Conservation (phyloP, 2,888 invertebrate genomes). For the Synanthedon vespiformis region DNA sequence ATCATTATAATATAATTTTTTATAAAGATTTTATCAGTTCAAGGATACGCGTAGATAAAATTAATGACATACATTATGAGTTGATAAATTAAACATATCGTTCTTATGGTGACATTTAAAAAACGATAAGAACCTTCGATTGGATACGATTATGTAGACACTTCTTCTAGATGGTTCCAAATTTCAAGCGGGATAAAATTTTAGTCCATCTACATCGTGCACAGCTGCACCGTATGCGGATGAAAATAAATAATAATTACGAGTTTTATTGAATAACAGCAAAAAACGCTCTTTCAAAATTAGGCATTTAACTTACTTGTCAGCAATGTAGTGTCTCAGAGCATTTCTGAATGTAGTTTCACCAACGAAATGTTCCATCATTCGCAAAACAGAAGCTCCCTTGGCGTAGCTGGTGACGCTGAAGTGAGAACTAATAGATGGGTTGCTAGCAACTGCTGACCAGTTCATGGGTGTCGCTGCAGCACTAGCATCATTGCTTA, state of each 20-base stretch:
- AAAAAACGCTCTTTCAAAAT: background rate
- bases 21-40: background rate
- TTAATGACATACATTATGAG: too few relatives aligned
- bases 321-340: conserved; percentile 67
- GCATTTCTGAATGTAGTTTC: conserved; percentile 64
- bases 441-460: conserved; percentile 61
- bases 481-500: conserved; percentile 67
- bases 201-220: too few relatives aligned
- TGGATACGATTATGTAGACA: too few relatives aligned
- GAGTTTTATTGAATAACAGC: background rate
- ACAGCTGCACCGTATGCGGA: too few relatives aligned
- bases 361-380: conserved; percentile 75
- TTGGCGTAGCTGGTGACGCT: conserved; percentile 78
- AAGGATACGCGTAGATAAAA: too few relatives aligned
- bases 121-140: too few relatives aligned
- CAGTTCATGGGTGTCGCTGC: conserved; percentile 53
- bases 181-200: too few relatives aligned
- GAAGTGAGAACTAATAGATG: conserved; percentile 73
- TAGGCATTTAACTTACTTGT: conserved; percentile 49
- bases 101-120: too few relatives aligned
- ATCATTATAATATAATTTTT: background rate
- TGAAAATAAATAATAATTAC: too few relatives aligned
- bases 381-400: conserved; percentile 73
- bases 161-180: too few relatives aligned
- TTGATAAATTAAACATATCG: too few relatives aligned